Conservation (phyloP, 37 sponge, comb jelly and placozoan species). For the Theonella swinhoei region DNA sequence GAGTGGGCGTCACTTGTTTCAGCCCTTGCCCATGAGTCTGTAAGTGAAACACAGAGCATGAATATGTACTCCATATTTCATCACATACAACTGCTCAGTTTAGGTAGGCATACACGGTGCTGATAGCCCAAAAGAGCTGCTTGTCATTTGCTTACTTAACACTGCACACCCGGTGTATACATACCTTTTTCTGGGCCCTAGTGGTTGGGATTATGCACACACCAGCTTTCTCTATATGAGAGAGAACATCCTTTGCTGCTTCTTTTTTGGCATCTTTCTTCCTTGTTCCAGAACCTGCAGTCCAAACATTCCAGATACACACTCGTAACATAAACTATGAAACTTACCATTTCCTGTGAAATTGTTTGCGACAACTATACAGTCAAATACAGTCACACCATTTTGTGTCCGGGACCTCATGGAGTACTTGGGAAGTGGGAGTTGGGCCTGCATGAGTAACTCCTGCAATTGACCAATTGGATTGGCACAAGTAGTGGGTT, state of each 20-base stretch:
- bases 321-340: neutral
- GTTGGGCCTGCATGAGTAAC: neutral
- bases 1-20: too few species aligned
- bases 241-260: conserved; percentile 12
- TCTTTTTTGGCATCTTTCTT: conserved; percentile 11
- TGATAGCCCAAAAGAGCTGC: too few species aligned
- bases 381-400: neutral
- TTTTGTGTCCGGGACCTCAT: too few species aligned
- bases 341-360: conserved; percentile 8
- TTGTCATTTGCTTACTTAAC: too few species aligned
- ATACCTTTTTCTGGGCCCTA: too few species aligned
- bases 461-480: conserved; percentile 14
- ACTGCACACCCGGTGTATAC: too few species aligned
- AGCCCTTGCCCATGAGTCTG: too few species aligned
- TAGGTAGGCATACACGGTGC: too few species aligned
- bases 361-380: neutral
- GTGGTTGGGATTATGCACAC: conserved; percentile 8
- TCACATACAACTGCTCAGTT: too few species aligned
- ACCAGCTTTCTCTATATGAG: neutral
- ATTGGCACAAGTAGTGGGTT: neutral
- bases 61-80: too few species aligned
- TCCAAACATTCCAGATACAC: too few species aligned
- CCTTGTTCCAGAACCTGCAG: conserved; percentile 1
- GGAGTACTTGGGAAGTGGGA: neutral
- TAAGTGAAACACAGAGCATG: too few species aligned